A percentile compares a stretch with the other conserved stretches of the same genome.
These are phyloP conservation scores for Malurus elegans DNA, from an alignment of 2,113 vertebrate species.

Conservation along the genomic window DNA sequence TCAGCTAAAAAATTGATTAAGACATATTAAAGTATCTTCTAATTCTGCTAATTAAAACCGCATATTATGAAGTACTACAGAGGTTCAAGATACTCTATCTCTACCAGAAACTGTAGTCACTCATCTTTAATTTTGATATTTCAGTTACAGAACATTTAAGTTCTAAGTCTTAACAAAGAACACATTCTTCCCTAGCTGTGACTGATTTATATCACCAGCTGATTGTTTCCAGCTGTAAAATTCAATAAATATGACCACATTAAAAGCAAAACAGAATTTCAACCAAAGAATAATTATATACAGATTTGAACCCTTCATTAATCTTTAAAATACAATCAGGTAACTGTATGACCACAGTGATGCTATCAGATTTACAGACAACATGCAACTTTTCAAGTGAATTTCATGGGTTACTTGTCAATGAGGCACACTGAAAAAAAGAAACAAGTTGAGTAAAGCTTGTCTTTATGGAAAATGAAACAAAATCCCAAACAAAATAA, in stretches of 20 bases:
- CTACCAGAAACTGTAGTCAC: not conserved
- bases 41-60: not conserved
- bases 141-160: not conserved
- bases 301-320: not conserved
- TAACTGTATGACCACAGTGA: constrained; percentile 14
- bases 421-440: constrained; percentile 36
- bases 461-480: constrained; percentile 12
- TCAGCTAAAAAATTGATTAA: not conserved
- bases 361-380: not conserved
- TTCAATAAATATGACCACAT: not conserved
- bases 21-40: not conserved
- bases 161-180: not conserved
- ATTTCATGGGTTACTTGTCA: constrained; percentile 15
- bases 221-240: not conserved
- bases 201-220: not conserved
- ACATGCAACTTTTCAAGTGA: constrained; percentile 63
- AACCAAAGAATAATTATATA: not conserved
- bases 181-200: not conserved
- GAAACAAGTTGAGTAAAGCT: constrained; percentile 33
- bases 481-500: not conserved
- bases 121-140: not conserved
- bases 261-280: not conserved
- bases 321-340: not conserved
- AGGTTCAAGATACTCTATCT: not conserved
- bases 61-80: not conserved